Evolutionary conservation across 1,140 invertebrate genomes (phyloP).

Genomic region (Anastrepha ludens): DNA sequence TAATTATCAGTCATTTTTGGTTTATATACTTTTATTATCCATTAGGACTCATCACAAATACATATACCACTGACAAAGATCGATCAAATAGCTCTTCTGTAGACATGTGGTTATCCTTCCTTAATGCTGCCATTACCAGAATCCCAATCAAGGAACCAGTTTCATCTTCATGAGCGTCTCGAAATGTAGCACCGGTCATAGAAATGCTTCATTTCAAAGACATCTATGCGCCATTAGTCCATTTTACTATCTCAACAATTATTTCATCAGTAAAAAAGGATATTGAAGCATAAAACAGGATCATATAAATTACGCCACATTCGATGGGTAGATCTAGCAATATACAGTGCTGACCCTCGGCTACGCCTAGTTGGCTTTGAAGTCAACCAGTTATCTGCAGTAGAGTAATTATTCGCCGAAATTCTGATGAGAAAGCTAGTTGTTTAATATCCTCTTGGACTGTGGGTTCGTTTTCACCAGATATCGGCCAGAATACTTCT

Average conservation of each 20-base stretch:
- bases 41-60: not conserved
- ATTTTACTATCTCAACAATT: not conserved
- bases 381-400: too few relatives aligned
- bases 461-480: too few relatives aligned
- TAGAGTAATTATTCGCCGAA: too few relatives aligned
- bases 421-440: too few relatives aligned
- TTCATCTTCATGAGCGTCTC: not conserved
- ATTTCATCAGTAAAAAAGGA: not conserved
- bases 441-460: too few relatives aligned
- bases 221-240: not conserved
- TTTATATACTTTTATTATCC: not conserved
- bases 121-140: too few relatives aligned
- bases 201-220: not conserved
- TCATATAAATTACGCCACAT: not conserved
- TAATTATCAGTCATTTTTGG: too few relatives aligned
- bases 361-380: too few relatives aligned
- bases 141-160: not conserved
- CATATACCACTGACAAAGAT: too few relatives aligned
- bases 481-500: too few relatives aligned
- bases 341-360: too few relatives aligned
- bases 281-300: not conserved
- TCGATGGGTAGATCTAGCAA: too few relatives aligned
- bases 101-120: not conserved
- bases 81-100: not conserved
- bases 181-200: not conserved